Conservation (phyloP, 2,888 invertebrate species). For the Steinernema carpocapsae region DNA sequence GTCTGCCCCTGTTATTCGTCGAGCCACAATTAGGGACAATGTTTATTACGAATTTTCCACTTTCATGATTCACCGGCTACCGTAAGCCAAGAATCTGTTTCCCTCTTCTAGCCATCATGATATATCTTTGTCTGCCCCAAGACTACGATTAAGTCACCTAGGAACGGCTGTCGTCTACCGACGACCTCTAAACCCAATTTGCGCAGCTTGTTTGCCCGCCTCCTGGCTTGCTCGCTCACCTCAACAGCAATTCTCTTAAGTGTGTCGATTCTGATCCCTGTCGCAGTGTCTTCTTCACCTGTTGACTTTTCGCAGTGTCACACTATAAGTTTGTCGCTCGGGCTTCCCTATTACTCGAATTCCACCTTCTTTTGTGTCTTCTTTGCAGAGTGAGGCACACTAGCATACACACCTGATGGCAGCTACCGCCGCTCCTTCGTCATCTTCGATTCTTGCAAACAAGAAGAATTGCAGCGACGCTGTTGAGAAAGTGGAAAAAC, state of each 20-base stretch:
- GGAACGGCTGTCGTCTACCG: constrained; percentile 11
- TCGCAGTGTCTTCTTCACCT: neutral
- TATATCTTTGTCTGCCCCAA: no score
- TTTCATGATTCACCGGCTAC: no score
- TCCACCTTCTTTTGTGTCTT: no score
- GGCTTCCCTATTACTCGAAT: neutral
- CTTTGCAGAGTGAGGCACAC: no score
- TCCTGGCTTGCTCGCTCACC: neutral
- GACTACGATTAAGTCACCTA: neutral
- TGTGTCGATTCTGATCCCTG: constrained; percentile 5
- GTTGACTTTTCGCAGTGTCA: neutral
- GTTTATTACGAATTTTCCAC: no score
- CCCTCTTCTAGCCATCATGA: no score
- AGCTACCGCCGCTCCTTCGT: constrained; percentile 6
- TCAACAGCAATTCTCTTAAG: neutral
- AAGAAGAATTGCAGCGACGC: neutral
- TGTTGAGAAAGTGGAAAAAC: neutral
- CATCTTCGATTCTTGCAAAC: neutral
- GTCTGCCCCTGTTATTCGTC: no score
- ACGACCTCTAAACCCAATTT: neutral
- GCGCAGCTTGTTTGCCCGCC: neutral
- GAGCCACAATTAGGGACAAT: no score
- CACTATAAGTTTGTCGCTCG: neutral
- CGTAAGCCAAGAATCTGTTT: no score
- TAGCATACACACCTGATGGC: neutral